These are phyloP conservation scores for Coranthus polyacanthus DNA, from an alignment of 2,797 vertebrate species.

Conservation along the genomic window DNA sequence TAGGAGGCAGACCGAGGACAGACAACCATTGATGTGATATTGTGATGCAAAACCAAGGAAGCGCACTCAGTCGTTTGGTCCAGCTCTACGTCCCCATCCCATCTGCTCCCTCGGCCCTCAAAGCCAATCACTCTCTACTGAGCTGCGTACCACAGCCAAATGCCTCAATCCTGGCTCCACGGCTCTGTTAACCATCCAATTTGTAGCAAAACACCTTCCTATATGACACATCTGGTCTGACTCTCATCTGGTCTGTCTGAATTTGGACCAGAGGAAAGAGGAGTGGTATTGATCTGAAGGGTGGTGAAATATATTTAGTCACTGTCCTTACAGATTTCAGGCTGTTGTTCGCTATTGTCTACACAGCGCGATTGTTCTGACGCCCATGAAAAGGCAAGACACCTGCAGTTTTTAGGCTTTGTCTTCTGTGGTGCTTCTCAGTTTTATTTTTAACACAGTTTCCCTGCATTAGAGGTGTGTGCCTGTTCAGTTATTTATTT, in stretches of 20 bases:
- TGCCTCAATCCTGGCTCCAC: constrained; percentile 59
- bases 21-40: constrained; percentile 31
- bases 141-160: constrained; percentile 61
- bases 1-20: constrained; percentile 8
- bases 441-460: constrained; percentile 63
- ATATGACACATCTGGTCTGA: constrained; percentile 76
- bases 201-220: constrained; percentile 74
- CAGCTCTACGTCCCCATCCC: constrained; percentile 64
- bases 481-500: constrained; percentile 30
- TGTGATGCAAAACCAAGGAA: constrained; percentile 54
- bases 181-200: constrained; percentile 78
- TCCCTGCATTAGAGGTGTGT: constrained; percentile 35
- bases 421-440: constrained; percentile 13
- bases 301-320: constrained; percentile 57
- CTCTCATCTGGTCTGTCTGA: constrained; percentile 60
- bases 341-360: constrained; percentile 25
- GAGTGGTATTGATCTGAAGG: constrained; percentile 49
- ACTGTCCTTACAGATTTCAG: constrained; percentile 30
- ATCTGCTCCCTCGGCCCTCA: constrained; percentile 76
- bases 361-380: constrained; percentile 35
- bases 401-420: too few relatives aligned
- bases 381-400: constrained; percentile 27
- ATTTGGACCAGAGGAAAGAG: constrained; percentile 47
- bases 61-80: constrained; percentile 41
- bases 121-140: constrained; percentile 68